Percentiles rank a stretch among this genome's conserved stretches.
These are phyloP conservation scores for Diarsia dahlii DNA, from an alignment of 2,888 invertebrate species.

Conservation along the genomic window DNA sequence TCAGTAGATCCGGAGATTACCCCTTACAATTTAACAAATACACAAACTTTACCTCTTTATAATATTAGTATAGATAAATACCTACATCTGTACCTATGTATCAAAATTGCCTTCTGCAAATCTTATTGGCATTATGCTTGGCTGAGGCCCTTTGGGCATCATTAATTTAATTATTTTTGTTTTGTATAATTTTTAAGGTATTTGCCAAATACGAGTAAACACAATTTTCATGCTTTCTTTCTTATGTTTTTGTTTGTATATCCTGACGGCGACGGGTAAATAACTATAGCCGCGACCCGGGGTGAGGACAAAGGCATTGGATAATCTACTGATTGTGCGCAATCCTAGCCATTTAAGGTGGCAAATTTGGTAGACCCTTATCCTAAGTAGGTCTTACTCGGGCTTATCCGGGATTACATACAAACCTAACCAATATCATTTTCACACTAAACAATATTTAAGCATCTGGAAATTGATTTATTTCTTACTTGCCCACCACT, in stretches of 20 bases:
- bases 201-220: no score
- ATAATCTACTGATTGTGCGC: conserved; percentile 54
- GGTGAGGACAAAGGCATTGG: conserved; percentile 46
- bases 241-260: conserved; percentile 30
- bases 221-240: no score
- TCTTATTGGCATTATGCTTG: background rate
- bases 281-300: conserved; percentile 41
- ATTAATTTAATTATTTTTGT: no score
- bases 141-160: no score
- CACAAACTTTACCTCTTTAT: no score
- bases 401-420: conserved; percentile 53
- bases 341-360: conserved; percentile 55
- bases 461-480: background rate
- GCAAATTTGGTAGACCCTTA: conserved; percentile 58
- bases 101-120: conserved; percentile 3
- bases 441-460: conserved; percentile 30
- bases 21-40: no score
- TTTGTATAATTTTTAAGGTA: no score
- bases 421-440: conserved; percentile 44
- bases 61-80: no score
- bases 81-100: background rate
- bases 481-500: background rate
- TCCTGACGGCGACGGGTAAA: conserved; percentile 16
- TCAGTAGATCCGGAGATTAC: no score
- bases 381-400: conserved; percentile 52